phyloP scores from a whole-genome alignment of 2,797 vertebrate genomes.

The Pipistrellus pygmaeus region DNA sequence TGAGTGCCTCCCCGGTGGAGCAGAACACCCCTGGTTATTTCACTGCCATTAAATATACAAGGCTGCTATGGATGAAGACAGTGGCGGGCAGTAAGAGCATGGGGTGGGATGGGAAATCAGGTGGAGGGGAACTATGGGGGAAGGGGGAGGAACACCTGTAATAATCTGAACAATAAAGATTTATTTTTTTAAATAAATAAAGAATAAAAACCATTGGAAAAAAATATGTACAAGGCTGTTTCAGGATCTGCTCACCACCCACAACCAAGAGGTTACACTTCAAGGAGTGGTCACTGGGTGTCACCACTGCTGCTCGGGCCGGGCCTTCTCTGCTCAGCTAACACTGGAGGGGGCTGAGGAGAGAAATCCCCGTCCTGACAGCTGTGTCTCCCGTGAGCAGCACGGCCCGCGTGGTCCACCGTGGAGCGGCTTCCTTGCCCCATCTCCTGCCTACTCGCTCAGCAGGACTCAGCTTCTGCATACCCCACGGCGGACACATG shows the following conservation, averaged over 20 bases:
- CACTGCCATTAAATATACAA: no score
- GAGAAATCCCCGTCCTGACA: neutral
- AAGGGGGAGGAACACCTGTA: no score
- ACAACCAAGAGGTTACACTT: neutral
- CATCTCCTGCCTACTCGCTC: neutral
- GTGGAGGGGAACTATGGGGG: no score
- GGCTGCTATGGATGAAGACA: neutral
- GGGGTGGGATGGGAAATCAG: no score
- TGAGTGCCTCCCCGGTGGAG: neutral
- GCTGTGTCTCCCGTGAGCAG: neutral
- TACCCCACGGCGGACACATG: neutral
- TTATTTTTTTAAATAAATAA: no score
- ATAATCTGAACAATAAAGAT: no score
- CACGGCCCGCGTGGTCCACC: rapidly evolving
- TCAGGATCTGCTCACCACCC: neutral
- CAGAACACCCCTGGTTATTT: neutral
- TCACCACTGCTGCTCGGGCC: conserved; percentile 54
- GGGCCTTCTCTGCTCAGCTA: neutral
- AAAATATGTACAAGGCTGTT: neutral
- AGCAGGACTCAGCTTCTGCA: neutral
- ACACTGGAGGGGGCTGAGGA: neutral
- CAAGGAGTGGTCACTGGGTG: conserved; percentile 61
- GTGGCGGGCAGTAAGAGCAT: no score
- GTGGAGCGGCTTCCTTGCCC: neutral
- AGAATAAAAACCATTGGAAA: no score